Evolutionary conservation across 2,797 vertebrate genomes (phyloP).

Genomic region (Oreochromis grahami): DNA sequence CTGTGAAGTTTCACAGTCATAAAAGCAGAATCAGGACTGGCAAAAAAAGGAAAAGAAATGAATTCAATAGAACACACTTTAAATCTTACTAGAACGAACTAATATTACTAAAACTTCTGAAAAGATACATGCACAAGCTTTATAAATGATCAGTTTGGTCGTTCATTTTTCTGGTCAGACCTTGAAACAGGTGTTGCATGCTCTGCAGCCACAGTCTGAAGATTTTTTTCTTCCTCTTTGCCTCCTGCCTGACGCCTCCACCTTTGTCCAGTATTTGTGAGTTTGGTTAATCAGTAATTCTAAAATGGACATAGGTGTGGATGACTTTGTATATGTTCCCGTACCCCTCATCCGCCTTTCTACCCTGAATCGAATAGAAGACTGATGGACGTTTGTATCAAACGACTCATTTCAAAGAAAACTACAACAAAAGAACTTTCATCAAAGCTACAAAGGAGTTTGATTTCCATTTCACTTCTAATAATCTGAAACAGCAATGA

Average conservation of each 20-base stretch:
- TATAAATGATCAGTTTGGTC: not conserved
- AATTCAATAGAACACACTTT: not conserved
- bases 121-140: not conserved
- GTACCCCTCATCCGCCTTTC: not conserved
- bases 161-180: not conserved
- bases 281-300: not conserved
- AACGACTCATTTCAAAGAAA: not conserved
- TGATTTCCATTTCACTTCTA: not conserved
- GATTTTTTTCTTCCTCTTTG: not conserved
- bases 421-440: not conserved
- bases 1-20: not conserved
- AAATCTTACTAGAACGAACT: not conserved
- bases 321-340: not conserved
- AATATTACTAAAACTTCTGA: not conserved
- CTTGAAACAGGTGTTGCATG: fast-evolving
- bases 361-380: not conserved
- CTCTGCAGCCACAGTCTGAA: fast-evolving
- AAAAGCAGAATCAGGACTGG: not conserved
- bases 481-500: not conserved
- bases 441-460: not conserved
- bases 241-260: not conserved
- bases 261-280: not conserved
- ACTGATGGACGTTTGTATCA: not conserved
- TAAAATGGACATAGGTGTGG: not conserved
- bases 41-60: not conserved